Percentiles rank a stretch among this genome's conserved stretches.
phyloP scores from a whole-genome alignment of 2,797 vertebrate genomes.

The Hydrolagus colliei region DNA sequence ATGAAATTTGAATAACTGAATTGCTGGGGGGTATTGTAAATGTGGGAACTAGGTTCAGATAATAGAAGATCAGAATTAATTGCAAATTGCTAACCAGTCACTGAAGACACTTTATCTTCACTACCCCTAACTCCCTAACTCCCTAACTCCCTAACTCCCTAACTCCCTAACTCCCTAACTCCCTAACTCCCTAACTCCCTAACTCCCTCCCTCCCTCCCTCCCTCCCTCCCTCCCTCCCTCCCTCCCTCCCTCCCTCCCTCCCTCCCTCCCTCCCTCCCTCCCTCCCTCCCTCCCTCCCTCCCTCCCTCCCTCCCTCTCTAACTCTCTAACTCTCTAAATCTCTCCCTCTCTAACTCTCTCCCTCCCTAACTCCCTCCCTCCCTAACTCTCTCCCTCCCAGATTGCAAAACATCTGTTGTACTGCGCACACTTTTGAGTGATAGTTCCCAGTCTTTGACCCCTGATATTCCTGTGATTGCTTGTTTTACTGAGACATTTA shows the following conservation, averaged over 20 bases:
- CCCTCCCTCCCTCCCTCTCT: neutral
- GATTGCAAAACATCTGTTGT: neutral
- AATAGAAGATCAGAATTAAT: neutral
- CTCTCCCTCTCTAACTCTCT: too few relatives aligned
- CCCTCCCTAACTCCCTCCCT: too few relatives aligned
- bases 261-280: neutral
- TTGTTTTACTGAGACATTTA: too few relatives aligned
- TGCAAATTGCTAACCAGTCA: constrained; percentile 2
- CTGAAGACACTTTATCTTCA: neutral
- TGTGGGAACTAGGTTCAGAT: neutral
- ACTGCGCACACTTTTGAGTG: neutral
- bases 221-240: too few relatives aligned
- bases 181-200: too few relatives aligned
- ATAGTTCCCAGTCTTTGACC: neutral
- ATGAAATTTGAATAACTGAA: neutral
- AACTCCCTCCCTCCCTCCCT: too few relatives aligned
- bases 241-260: neutral
- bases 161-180: neutral
- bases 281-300: neutral
- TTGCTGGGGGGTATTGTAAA: neutral
- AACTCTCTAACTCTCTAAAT: too few relatives aligned
- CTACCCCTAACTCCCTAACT: too few relatives aligned
- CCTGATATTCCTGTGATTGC: neutral
- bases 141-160: neutral
- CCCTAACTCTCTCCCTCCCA: neutral